phyloP scores from a whole-genome alignment of 2,113 vertebrate genomes.

The Mustela nigripes region DNA sequence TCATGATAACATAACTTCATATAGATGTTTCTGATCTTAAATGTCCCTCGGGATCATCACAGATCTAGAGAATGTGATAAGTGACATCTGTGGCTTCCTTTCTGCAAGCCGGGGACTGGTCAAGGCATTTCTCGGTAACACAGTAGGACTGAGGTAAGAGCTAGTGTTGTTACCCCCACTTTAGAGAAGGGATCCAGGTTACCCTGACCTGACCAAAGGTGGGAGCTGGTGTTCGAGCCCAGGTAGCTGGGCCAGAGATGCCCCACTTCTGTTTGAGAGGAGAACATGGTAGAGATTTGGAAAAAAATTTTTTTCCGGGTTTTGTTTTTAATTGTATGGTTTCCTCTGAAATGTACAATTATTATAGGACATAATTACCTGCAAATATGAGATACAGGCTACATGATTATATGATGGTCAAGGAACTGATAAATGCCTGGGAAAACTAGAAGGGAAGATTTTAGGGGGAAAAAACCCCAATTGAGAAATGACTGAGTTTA shows the following conservation, averaged over 20 bases:
- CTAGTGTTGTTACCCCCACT: background rate
- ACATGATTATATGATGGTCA: background rate
- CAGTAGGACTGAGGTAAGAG: background rate
- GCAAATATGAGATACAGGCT: background rate
- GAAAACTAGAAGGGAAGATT: conserved; percentile 46
- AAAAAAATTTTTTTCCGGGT: background rate
- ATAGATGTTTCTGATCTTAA: background rate
- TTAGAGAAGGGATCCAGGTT: background rate
- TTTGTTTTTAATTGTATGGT: conserved; percentile 49
- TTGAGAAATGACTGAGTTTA: conserved; percentile 53
- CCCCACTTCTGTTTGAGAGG: background rate
- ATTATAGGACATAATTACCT: conserved; percentile 42
- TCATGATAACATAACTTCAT: background rate
- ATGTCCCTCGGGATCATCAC: background rate
- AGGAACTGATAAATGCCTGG: conserved; percentile 35
- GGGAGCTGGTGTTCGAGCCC: background rate
- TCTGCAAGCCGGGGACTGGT: background rate
- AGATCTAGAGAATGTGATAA: background rate
- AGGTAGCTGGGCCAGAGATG: background rate
- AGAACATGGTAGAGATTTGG: background rate
- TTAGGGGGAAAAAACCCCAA: background rate
- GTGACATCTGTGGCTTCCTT: background rate
- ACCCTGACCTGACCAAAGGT: background rate
- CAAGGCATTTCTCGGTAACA: background rate
- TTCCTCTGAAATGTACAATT: conserved; percentile 7